These are phyloP conservation scores for Mesoligia furuncula DNA, from an alignment of 2,888 invertebrate species.

Conservation along the genomic window DNA sequence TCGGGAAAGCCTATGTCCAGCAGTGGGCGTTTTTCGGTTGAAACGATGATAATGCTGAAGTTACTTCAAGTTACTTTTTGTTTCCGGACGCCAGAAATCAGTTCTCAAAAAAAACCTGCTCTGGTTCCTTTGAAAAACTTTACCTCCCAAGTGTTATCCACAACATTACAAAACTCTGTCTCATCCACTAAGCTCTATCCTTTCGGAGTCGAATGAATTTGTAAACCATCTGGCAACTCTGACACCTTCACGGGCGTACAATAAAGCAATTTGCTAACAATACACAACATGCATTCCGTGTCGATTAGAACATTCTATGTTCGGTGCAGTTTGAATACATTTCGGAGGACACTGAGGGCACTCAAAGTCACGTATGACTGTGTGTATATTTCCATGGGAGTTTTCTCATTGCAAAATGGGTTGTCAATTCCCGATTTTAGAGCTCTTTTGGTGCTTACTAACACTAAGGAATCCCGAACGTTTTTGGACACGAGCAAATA, in stretches of 20 bases:
- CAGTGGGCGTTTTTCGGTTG: too few species aligned
- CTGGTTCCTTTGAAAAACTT: background rate
- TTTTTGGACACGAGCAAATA: background rate
- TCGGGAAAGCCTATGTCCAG: too few species aligned
- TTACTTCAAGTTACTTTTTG: too few species aligned
- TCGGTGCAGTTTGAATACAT: conserved; percentile 16
- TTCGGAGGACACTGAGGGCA: conserved; percentile 15
- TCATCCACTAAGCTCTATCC: conserved; percentile 1
- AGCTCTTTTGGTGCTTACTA: background rate
- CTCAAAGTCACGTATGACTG: conserved; percentile 22
- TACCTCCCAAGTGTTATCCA: too few species aligned
- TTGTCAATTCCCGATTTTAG: background rate
- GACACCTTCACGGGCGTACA: conserved; percentile 16
- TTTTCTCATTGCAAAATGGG: background rate
- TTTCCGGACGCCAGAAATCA: too few species aligned
- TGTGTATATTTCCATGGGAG: background rate
- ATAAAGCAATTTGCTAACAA: conserved; percentile 39
- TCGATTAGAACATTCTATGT: conserved; percentile 14
- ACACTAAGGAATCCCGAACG: background rate
- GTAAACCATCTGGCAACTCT: conserved; percentile 12
- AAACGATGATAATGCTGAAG: too few species aligned
- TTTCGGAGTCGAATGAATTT: background rate
- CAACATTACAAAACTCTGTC: background rate
- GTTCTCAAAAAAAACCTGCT: too few species aligned
- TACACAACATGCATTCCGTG: conserved; percentile 19